Conservation (phyloP, 2,888 invertebrate species). For the Torymus aiolomorphi region DNA sequence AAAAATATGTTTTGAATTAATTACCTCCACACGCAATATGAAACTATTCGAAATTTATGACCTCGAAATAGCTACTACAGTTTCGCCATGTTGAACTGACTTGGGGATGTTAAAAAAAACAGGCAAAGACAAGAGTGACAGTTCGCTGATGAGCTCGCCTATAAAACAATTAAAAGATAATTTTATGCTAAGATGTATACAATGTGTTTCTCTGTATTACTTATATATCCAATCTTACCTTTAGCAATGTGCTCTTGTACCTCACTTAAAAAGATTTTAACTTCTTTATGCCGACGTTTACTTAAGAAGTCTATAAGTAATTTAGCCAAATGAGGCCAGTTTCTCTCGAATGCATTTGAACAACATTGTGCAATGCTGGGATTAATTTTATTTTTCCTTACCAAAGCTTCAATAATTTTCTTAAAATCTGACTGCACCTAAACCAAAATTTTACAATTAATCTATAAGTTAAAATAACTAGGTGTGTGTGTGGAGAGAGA, state of each 20-base stretch:
- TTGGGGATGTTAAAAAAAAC: not conserved
- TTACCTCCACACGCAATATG: not conserved
- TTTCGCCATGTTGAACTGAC: not conserved
- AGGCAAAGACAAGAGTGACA: not conserved
- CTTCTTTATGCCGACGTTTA: not conserved
- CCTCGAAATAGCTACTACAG: not conserved
- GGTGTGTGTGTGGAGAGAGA: too few relatives aligned
- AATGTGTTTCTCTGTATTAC: too few relatives aligned
- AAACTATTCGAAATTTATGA: not conserved
- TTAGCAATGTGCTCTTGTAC: not conserved
- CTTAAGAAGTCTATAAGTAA: not conserved
- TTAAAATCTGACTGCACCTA: too few relatives aligned
- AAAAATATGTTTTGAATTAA: not conserved
- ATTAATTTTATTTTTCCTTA: too few relatives aligned
- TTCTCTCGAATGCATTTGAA: too few relatives aligned
- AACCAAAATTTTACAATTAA: too few relatives aligned
- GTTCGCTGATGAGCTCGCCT: not conserved
- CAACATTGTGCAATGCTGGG: too few relatives aligned
- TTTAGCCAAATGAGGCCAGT: too few relatives aligned
- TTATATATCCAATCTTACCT: not conserved
- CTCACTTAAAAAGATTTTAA: not conserved
- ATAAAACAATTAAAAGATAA: not conserved
- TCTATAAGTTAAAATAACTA: not conserved
- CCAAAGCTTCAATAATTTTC: too few relatives aligned
- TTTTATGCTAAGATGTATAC: too few relatives aligned